These are phyloP conservation scores for Hemistola chrysoprasaria DNA, from an alignment of 2,888 invertebrate species.

Conservation along the genomic window DNA sequence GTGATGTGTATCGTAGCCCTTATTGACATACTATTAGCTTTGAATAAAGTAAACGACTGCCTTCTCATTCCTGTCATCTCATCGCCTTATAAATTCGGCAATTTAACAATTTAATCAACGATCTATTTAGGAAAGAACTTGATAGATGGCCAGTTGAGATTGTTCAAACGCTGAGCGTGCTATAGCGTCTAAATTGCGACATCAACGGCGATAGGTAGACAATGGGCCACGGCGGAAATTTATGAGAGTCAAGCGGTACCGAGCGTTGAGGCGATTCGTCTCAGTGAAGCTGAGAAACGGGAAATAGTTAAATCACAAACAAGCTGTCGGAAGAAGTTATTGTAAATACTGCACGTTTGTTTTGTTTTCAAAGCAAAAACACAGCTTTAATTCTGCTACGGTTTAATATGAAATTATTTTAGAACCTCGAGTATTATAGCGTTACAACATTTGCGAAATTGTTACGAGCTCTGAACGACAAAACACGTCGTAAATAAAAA, in stretches of 20 bases:
- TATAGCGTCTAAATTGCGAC: conserved; percentile 57
- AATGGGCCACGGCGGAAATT: conserved; percentile 55
- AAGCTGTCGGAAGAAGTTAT: conserved; percentile 27
- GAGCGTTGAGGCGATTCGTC: conserved; percentile 40
- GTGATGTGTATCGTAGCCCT: too few relatives aligned
- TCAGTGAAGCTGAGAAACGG: conserved; percentile 27
- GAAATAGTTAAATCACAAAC: conserved; percentile 37
- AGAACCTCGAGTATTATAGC: conserved; percentile 2
- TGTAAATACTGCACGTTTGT: conserved; percentile 35
- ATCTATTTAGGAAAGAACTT: conserved; percentile 63
- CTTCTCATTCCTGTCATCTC: conserved; percentile 27
- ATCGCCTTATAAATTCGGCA: conserved; percentile 43
- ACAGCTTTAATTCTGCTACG: background rate
- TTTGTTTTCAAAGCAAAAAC: conserved; percentile 21
- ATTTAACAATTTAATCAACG: conserved; percentile 68
- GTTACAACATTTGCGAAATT: conserved; percentile 10
- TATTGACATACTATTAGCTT: background rate
- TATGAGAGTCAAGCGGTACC: conserved; percentile 40
- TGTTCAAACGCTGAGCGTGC: conserved; percentile 56
- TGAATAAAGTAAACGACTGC: conserved; percentile 6
- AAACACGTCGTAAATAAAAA: conserved; percentile 13
- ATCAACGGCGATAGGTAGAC: conserved; percentile 60
- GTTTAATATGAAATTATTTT: background rate
- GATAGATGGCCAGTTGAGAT: conserved; percentile 62
- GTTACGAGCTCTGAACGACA: conserved; percentile 13